Evolutionary conservation across 2,113 vertebrate species (phyloP), one percentile per base, ranked within the genome.

Genomic region (Nycticryphes semicollaris): DNA sequence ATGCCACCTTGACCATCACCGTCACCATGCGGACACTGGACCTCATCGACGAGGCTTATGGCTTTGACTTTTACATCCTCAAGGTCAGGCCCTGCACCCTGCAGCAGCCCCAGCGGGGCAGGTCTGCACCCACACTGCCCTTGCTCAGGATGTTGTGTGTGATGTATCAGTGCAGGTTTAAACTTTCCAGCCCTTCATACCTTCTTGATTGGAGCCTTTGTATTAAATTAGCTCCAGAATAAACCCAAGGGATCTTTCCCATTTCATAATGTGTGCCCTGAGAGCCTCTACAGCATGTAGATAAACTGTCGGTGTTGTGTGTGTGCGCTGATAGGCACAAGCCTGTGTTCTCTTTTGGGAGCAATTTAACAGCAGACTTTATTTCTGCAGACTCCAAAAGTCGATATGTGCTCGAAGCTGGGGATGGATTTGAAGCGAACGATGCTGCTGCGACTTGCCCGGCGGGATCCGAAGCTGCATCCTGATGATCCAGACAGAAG

Each of bases 51-150:
- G 96, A 97, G 4, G 98, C 97, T 27, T 99, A 97, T 1, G 99
- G 99, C 56, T 99, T 99, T 2, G 99, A 99, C 97, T 99, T 98
- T 91, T 99, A 99, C 93, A 99, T 99, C 59, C 98, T 99, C 18
- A 99, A 98, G 97, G 99, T 98, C 93, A 95, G 33, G 47, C 39
- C 31, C 48, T 1, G 22, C 0, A 1, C 30, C 4, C 10, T 2
- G 47, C 22, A 1, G 45, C 62, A 33, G 72, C 45, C 12, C 23
- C 23, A 2, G n/a, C 3, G 1, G 1, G 31, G 53, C 35, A 2
- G 28, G 22, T 6, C 69, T 7, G 73, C 0, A 2, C 51, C 54
- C 18, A 0, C 2, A 7, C 25, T 22, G 50, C 28, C 7, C 15
- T 6, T 4, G 3, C 22, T 9, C 9, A 0, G 14, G 13, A 5